These are phyloP conservation scores for Peromyscus nudipes DNA, from an alignment of 2,797 vertebrate species.

Conservation along the genomic window DNA sequence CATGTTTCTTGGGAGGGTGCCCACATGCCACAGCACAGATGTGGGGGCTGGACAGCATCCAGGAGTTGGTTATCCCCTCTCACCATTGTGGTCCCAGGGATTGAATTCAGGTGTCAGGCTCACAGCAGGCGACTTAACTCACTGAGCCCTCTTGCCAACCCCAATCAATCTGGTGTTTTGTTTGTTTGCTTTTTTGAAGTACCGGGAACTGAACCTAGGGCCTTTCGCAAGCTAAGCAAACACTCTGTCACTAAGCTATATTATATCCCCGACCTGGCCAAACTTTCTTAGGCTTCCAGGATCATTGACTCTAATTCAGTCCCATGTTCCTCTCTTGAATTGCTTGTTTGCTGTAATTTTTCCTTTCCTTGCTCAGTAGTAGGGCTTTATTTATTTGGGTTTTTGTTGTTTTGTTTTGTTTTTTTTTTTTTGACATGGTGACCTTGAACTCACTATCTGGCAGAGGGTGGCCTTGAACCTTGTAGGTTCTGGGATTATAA, in stretches of 20 bases:
- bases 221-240: neutral
- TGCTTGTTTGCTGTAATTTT: constrained; percentile 28
- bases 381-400: neutral
- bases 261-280: neutral
- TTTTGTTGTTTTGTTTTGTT: too few relatives aligned
- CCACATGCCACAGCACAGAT: neutral
- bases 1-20: neutral
- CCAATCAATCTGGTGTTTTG: neutral
- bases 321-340: neutral
- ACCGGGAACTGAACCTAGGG: neutral
- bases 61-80: neutral
- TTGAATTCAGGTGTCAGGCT: neutral
- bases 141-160: neutral
- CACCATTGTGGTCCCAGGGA: neutral
- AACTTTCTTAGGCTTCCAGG: constrained; percentile 23
- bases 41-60: neutral
- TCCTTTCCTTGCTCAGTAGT: neutral
- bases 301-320: neutral
- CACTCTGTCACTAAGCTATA: neutral
- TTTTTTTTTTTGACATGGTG: neutral
- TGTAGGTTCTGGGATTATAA: neutral
- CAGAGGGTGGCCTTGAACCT: neutral
- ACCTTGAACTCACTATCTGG: neutral
- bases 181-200: neutral
- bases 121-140: neutral